These are phyloP conservation scores for Mobula hypostoma DNA, from an alignment of 2,113 vertebrate genomes.

Conservation along the genomic window DNA sequence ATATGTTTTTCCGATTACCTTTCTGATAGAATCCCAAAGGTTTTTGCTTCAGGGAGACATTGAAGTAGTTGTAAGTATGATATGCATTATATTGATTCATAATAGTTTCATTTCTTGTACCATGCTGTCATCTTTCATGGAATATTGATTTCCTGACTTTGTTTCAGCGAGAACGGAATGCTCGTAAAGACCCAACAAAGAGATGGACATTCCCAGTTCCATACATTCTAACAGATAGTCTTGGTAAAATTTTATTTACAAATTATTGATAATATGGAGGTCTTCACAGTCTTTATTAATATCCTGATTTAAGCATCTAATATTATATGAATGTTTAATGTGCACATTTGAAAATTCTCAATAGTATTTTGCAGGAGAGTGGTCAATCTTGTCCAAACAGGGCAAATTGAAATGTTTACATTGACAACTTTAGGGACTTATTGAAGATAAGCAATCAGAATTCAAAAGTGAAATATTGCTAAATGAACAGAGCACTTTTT, in stretches of 20 bases:
- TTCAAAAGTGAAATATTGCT: background rate
- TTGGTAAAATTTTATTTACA: slow-evolving; percentile 59
- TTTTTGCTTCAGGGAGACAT: slow-evolving; percentile 82
- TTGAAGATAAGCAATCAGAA: background rate
- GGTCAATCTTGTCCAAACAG: background rate
- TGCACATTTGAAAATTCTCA: too few species aligned
- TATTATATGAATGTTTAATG: background rate
- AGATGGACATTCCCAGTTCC: slow-evolving; percentile 81
- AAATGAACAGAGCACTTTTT: background rate
- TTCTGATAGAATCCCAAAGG: slow-evolving; percentile 59
- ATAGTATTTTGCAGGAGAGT: too few species aligned
- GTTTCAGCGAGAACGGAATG: slow-evolving; percentile 59
- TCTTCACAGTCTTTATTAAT: background rate
- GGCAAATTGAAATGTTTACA: background rate
- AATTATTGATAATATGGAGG: background rate
- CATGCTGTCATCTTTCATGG: background rate
- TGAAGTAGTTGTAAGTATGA: slow-evolving; percentile 56
- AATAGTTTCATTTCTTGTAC: background rate
- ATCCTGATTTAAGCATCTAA: background rate
- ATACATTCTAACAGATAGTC: slow-evolving; percentile 75
- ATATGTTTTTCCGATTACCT: slow-evolving; percentile 4
- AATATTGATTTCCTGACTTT: slow-evolving; percentile 41
- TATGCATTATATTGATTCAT: background rate
- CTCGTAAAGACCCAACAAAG: slow-evolving; percentile 53
- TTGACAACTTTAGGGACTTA: background rate